Evolutionary conservation across 2,888 invertebrate genomes (phyloP).

Genomic region (Malachius bipustulatus): DNA sequence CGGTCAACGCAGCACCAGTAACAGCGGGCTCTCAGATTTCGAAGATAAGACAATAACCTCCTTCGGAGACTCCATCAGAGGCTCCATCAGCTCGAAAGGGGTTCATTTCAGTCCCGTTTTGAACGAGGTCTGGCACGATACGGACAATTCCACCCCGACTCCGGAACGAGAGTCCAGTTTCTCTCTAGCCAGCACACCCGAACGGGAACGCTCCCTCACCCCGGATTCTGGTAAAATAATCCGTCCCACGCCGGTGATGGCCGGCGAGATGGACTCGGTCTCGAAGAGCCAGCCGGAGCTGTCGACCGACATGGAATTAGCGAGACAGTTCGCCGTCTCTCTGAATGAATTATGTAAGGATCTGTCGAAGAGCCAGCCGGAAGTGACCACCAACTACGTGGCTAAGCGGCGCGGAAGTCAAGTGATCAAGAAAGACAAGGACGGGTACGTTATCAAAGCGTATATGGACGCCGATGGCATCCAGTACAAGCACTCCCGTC

Average conservation of each 20-base stretch:
- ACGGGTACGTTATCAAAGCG: constrained; percentile 29
- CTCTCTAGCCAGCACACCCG: constrained; percentile 31
- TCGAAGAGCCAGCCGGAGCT: constrained; percentile 32
- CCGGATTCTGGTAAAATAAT: background rate
- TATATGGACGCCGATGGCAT: constrained; percentile 33
- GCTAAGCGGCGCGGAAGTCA: constrained; percentile 26
- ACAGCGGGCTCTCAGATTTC: constrained; percentile 31
- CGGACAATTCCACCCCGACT: constrained; percentile 25
- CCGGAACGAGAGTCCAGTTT: constrained; percentile 31
- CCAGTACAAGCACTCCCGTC: constrained; percentile 32
- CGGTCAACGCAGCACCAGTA: constrained; percentile 32
- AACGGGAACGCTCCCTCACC: constrained; percentile 19
- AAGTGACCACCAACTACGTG: constrained; percentile 8
- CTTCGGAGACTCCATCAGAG: constrained; percentile 26
- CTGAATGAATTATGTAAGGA: constrained; percentile 20
- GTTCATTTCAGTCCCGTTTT: constrained; percentile 73
- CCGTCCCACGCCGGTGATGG: constrained; percentile 16
- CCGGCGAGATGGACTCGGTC: constrained; percentile 19
- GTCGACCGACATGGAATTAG: constrained; percentile 18
- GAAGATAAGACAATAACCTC: constrained; percentile 30
- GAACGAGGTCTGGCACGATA: constrained; percentile 65
- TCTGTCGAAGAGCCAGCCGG: constrained; percentile 25
- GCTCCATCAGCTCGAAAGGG: constrained; percentile 37
- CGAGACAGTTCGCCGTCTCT: constrained; percentile 22
- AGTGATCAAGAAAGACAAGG: constrained; percentile 29